Base-by-base conservation (phyloP, 2,113 vertebrate species). In the Gymnorhina tibicen region DNA sequence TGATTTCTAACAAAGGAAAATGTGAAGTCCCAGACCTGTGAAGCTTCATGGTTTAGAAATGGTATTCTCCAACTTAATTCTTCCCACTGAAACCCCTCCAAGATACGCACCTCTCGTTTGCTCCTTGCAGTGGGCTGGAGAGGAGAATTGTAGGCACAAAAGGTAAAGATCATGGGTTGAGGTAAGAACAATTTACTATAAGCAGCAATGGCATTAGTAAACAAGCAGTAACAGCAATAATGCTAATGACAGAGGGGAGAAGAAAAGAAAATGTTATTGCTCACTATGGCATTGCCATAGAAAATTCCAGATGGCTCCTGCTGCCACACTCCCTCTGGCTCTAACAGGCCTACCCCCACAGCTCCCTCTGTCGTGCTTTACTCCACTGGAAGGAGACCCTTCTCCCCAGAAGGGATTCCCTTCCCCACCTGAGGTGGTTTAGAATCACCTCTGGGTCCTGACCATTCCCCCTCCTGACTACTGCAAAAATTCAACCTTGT, bases 91-190 rank as follows among this genome's bases (percentile, higher is more conserved):
- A 56, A 42, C 11, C 21, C 16, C 42, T 49, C n/a, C 35, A 79
- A 63, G 56, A 53, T 11, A 9, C 0, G 0, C 16, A 21, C 9
- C 9, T 23, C 26, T 42, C 0, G 0, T 39, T 55, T 70, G 8
- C 30, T 41, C 20, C 30, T 53, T 53, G 58, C 39, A 37, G n/a
- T 1, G 3, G 24, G 20, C 7, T 35, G 24, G 16, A 70, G 10
- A 47, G 28, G 41, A 63, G 16, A 70, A 30, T 21, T 47, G 20
- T 35, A 39, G 56, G 41, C 30, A 70, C 30, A 47, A 62, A 47
- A 41, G 30, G 11, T 26, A 56, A 64, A 72, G 58, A n/a, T 49
- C 30, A 12, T 0, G 0, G 26, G 9, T 18, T 64, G 16, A 47
- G 19, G 30, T 47, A 26, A 70, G 30, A 55, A 32, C 9, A 26